Conservation (phyloP, 2,797 vertebrate species). For the Brachyrhaphis roseni region DNA sequence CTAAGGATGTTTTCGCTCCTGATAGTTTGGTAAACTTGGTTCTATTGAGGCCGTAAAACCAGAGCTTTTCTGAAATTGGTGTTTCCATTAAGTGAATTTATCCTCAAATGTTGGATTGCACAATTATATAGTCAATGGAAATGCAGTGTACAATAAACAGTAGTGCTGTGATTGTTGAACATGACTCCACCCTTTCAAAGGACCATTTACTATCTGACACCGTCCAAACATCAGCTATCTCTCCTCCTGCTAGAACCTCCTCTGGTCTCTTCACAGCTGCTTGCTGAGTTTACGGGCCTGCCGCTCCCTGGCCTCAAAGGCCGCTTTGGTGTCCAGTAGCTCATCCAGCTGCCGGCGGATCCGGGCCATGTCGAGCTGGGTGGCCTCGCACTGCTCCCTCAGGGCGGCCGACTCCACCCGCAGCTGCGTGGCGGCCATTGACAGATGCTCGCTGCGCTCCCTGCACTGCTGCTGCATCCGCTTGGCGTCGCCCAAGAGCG, state of each 20-base stretch:
- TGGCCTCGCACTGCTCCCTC: slow-evolving; percentile 68
- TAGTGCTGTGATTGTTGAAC: neutral
- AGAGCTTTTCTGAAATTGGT: too few relatives aligned
- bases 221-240: neutral
- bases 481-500: slow-evolving; percentile 73
- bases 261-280: slow-evolving; percentile 71
- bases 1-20: too few relatives aligned
- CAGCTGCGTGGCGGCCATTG: slow-evolving; percentile 65
- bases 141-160: neutral
- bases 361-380: slow-evolving; percentile 77
- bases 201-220: neutral
- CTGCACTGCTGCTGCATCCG: slow-evolving; percentile 75
- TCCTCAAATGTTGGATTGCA: too few relatives aligned
- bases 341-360: slow-evolving; percentile 75
- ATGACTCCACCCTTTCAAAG: neutral
- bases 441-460: slow-evolving; percentile 70
- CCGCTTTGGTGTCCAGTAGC: slow-evolving; percentile 78
- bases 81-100: too few relatives aligned
- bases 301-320: slow-evolving; percentile 80
- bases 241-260: neutral
- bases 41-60: too few relatives aligned
- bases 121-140: too few relatives aligned
- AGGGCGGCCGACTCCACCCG: slow-evolving; percentile 70
- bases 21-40: too few relatives aligned
- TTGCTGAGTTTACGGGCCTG: slow-evolving; percentile 83